A percentile compares a stretch with the other conserved stretches of the same genome.
Evolutionary conservation across 1,140 invertebrate species (phyloP).

Genomic region (Leptinotarsa texana): DNA sequence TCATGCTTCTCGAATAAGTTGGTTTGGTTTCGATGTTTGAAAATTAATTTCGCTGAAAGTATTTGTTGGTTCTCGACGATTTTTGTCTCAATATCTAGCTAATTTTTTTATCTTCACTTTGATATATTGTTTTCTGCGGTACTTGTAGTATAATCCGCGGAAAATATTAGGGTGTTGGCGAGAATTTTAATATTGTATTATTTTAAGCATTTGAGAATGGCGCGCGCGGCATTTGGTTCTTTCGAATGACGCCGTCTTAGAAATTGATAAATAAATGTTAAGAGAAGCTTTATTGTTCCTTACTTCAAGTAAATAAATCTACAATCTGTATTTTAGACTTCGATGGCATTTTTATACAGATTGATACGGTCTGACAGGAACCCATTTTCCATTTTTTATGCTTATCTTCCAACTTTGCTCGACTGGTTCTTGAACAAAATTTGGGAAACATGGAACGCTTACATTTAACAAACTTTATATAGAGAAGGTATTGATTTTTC

Average conservation of each 20-base stretch:
- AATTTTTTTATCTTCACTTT: conserved; percentile 37
- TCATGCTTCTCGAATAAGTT: conserved; percentile 29
- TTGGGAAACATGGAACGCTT: too few relatives aligned
- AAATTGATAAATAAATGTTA: background rate
- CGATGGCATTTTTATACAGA: too few relatives aligned
- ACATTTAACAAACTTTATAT: too few relatives aligned
- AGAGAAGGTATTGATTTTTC: too few relatives aligned
- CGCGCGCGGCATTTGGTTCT: conserved; percentile 43
- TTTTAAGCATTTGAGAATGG: conserved; percentile 52
- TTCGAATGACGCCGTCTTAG: conserved; percentile 7
- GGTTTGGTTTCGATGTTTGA: conserved; percentile 26
- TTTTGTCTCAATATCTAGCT: conserved; percentile 39
- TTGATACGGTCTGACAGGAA: too few relatives aligned
- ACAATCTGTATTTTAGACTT: too few relatives aligned
- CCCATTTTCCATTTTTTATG: too few relatives aligned
- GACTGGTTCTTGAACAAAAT: too few relatives aligned
- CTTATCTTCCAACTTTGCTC: too few relatives aligned
- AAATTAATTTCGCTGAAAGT: conserved; percentile 40
- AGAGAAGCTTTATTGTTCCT: too few relatives aligned
- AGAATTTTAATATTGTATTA: conserved; percentile 51
- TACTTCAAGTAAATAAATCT: too few relatives aligned
- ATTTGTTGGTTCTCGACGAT: conserved; percentile 12
- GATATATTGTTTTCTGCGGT: conserved; percentile 26
- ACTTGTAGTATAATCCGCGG: conserved; percentile 21
- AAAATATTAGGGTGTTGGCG: conserved; percentile 51